phyloP scores from a whole-genome alignment of 2,797 vertebrate genomes.

The Epinephelus malabaricus region DNA sequence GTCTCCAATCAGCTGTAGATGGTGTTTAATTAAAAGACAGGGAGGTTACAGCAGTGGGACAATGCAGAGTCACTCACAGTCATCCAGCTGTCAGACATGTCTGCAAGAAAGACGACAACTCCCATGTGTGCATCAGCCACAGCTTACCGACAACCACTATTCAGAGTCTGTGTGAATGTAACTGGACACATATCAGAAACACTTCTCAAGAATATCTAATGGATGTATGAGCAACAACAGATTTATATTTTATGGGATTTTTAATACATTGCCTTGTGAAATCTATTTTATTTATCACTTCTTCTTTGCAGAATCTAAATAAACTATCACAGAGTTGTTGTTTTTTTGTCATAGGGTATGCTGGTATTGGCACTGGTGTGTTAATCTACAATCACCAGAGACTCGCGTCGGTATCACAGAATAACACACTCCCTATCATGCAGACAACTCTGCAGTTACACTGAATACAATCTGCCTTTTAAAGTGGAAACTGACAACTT shows the following conservation, averaged over 20 bases:
- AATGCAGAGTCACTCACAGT: constrained; percentile 12
- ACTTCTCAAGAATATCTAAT: constrained; percentile 1
- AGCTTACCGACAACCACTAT: neutral
- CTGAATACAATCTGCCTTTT: constrained; percentile 15
- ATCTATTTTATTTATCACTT: neutral
- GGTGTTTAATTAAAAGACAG: constrained; percentile 18
- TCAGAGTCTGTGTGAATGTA: neutral
- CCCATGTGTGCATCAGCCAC: neutral
- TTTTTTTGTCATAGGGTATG: neutral
- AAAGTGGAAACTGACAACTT: neutral
- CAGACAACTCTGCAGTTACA: neutral
- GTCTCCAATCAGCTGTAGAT: constrained; percentile 33
- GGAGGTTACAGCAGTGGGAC: constrained; percentile 20
- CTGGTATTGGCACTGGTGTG: neutral
- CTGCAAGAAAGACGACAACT: neutral
- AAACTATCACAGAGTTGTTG: neutral
- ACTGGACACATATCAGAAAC: neutral
- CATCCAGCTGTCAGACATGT: constrained; percentile 34
- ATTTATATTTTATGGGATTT: constrained; percentile 31
- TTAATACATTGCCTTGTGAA: neutral
- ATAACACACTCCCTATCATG: neutral
- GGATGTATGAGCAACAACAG: neutral
- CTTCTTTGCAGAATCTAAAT: neutral
- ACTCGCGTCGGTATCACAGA: neutral
- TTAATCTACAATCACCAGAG: neutral